These are phyloP conservation scores for Umimayanthus kanabou DNA, from an alignment of 92 coral and sea anemone species.

Conservation along the genomic window DNA sequence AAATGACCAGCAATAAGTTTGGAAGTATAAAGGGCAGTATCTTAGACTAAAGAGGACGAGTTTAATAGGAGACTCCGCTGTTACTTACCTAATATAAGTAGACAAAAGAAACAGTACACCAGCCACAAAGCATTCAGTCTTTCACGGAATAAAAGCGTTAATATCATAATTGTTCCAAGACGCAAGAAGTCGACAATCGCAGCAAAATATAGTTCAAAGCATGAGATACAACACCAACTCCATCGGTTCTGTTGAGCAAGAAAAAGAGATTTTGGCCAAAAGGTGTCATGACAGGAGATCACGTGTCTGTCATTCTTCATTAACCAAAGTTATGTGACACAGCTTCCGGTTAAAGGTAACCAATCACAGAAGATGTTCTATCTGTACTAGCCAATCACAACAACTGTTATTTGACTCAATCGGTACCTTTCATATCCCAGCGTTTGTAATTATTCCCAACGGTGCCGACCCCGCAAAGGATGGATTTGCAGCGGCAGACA, in stretches of 20 bases:
- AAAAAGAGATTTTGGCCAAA: conserved; percentile 6
- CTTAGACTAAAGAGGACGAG: not conserved
- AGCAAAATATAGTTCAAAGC: conserved; percentile 16
- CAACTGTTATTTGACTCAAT: conserved; percentile 11
- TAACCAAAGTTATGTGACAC: conserved; percentile 22
- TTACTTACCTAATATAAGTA: conserved; percentile 35
- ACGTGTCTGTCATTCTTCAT: conserved; percentile 51
- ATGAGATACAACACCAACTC: not conserved
- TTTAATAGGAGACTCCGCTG: not conserved
- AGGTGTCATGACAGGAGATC: conserved; percentile 44
- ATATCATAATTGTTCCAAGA: not conserved
- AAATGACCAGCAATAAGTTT: not conserved
- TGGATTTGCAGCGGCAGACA: conserved; percentile 1
- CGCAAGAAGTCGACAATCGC: conserved; percentile 6
- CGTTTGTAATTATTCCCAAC: conserved; percentile 31
- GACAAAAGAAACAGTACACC: not conserved
- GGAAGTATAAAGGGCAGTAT: not conserved
- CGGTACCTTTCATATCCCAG: conserved; percentile 17
- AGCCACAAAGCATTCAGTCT: conserved; percentile 12
- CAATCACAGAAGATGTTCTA: conserved; percentile 21
- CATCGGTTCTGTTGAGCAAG: conserved; percentile 10
- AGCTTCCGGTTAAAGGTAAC: conserved; percentile 20
- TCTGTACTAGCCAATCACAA: conserved; percentile 11
- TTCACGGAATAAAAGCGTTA: not conserved
- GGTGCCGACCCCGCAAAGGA: conserved; percentile 28